These are phyloP conservation scores for Phalacrocorax aristotelis DNA, from an alignment of 2,113 vertebrate genomes.

Conservation along the genomic window DNA sequence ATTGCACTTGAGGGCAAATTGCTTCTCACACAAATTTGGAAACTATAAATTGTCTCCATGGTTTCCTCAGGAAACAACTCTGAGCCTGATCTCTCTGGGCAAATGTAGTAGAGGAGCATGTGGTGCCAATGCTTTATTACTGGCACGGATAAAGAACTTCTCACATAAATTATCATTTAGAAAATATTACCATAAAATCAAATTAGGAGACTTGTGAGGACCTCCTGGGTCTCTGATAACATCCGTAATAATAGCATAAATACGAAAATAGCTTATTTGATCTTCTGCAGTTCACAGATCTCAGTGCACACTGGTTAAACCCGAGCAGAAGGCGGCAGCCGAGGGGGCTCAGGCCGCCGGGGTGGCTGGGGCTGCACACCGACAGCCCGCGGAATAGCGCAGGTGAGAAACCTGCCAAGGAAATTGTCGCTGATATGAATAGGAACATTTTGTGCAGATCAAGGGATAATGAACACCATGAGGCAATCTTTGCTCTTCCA, in stretches of 20 bases:
- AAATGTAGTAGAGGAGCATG: background rate
- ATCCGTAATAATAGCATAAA: background rate
- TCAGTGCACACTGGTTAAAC: rapidly evolving
- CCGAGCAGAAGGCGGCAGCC: background rate
- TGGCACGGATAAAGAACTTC: background rate
- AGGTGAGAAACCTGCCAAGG: background rate
- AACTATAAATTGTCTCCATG: background rate
- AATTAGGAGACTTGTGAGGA: background rate
- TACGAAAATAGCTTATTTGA: background rate
- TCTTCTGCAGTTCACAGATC: background rate
- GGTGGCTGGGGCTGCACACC: rapidly evolving
- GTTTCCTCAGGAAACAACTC: constrained; percentile 12
- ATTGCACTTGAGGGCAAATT: background rate
- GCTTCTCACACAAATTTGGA: background rate
- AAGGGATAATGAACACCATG: background rate
- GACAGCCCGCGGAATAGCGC: rapidly evolving
- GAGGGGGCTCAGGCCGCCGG: background rate
- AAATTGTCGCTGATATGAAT: background rate
- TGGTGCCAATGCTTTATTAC: background rate
- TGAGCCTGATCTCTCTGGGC: background rate
- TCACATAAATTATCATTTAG: background rate
- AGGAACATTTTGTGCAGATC: background rate
- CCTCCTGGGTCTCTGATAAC: background rate
- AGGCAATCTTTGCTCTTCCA: background rate
- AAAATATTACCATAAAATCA: background rate